A percentile compares a stretch with the other conserved stretches of the same genome.
These are phyloP conservation scores for Dicyrtomina minuta DNA, from an alignment of 2,888 invertebrate species.

Conservation along the genomic window DNA sequence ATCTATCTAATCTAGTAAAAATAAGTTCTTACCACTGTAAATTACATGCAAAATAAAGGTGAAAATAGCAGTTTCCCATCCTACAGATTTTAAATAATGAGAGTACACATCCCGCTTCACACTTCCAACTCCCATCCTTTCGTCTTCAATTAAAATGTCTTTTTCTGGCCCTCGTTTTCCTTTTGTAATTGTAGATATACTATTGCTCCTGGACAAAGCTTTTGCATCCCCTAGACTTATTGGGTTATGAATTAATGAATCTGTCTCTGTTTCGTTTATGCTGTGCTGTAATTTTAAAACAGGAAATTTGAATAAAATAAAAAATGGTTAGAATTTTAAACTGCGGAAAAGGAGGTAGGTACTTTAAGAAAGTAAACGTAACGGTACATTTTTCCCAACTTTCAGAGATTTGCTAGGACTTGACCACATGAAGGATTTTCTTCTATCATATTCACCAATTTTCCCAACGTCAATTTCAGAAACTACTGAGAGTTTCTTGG, in stretches of 20 bases:
- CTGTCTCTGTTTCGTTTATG: too few relatives aligned
- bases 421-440: background rate
- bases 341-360: too few relatives aligned
- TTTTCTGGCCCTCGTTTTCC: background rate
- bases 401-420: background rate
- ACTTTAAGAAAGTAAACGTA: too few relatives aligned
- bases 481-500: background rate
- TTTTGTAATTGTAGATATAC: background rate
- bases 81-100: constrained; percentile 83
- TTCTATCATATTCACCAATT: background rate
- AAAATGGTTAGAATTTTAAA: too few relatives aligned
- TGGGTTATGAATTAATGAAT: background rate
- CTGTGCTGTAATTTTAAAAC: too few relatives aligned
- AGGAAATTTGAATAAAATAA: background rate
- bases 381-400: too few relatives aligned
- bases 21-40: constrained; percentile 65
- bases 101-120: constrained; percentile 85
- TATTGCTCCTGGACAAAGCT: background rate
- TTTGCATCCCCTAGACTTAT: background rate
- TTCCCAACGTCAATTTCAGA: background rate
- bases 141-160: constrained; percentile 79
- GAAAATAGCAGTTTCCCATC: constrained; percentile 69
- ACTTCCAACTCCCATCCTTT: constrained; percentile 88
- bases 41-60: constrained; percentile 78
- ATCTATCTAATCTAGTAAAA: background rate